A percentile compares a stretch with the other conserved stretches of the same genome.
Evolutionary conservation across 2,797 vertebrate genomes (phyloP).

Genomic region (Meda fulgida): DNA sequence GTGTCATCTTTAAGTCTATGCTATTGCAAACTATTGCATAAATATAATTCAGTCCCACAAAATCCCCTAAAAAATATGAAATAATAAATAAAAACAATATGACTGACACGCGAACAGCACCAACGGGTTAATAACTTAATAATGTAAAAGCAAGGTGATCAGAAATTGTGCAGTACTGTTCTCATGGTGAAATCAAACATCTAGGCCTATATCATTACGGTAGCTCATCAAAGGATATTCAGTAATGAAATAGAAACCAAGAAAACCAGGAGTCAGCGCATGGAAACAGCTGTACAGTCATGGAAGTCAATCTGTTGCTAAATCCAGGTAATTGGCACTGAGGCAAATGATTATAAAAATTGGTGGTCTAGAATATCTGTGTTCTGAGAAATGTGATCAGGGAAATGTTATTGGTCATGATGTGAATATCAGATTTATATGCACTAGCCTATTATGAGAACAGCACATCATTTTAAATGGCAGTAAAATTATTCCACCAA

Average conservation of each 20-base stretch:
- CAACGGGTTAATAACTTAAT: not conserved
- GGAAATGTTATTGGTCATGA: not conserved
- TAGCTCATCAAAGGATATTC: not conserved
- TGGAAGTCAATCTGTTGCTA: conserved; percentile 2
- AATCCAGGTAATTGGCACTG: not conserved
- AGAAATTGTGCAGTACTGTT: not conserved
- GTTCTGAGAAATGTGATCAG: conserved; percentile 28
- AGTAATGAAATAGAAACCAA: not conserved
- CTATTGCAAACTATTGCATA: too few relatives aligned
- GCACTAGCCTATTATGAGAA: not conserved
- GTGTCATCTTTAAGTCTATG: not conserved
- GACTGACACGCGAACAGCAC: too few relatives aligned
- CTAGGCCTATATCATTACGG: not conserved
- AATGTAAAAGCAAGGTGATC: not conserved
- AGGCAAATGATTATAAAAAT: conserved; percentile 2
- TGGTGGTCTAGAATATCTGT: not conserved
- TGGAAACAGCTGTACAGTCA: conserved; percentile 1
- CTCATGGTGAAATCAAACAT: not conserved
- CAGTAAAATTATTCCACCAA: not conserved
- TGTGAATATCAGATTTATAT: not conserved
- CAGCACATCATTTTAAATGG: not conserved
- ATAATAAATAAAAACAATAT: too few relatives aligned
- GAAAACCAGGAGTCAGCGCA: not conserved
- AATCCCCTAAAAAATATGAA: too few relatives aligned
- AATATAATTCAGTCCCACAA: too few relatives aligned